Conservation (phyloP, 2,888 invertebrate genomes). For the Limnephilus lunatus region DNA sequence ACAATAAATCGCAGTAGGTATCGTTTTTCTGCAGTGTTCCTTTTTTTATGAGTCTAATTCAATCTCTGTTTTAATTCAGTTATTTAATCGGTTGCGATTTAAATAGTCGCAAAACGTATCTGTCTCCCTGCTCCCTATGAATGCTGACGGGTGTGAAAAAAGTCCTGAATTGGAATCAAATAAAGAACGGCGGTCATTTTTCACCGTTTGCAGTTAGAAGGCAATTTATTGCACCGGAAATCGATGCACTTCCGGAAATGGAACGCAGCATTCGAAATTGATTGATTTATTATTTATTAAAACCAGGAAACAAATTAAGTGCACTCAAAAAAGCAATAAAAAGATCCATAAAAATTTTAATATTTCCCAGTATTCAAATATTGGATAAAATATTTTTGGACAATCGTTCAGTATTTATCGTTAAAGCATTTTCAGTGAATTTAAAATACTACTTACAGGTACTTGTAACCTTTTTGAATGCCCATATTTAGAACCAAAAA, state of each 20-base stretch:
- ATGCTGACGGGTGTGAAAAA: conserved; percentile 42
- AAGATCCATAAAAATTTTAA: neutral
- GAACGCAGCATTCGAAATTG: conserved; percentile 21
- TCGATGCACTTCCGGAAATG: conserved; percentile 39
- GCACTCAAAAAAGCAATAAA: neutral
- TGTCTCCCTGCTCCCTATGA: neutral
- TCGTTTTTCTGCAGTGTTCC: neutral
- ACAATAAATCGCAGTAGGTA: neutral
- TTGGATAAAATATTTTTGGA: neutral
- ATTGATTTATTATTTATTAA: conserved; percentile 42
- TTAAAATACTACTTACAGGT: no score
- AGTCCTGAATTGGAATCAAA: conserved; percentile 42
- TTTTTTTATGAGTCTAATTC: neutral
- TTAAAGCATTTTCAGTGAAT: no score
- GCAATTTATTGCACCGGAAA: conserved; percentile 49
- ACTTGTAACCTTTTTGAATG: no score
- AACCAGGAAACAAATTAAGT: neutral
- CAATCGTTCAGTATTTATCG: neutral
- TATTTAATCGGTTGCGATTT: neutral
- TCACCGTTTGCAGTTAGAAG: conserved; percentile 53
- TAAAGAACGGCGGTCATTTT: conserved; percentile 54
- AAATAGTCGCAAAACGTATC: neutral
- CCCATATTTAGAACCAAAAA: no score
- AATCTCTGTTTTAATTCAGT: neutral
- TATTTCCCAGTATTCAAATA: neutral